Evolutionary conservation across 1,140 invertebrate genomes (phyloP).

Genomic region (Caenorhabditis brenneri): DNA sequence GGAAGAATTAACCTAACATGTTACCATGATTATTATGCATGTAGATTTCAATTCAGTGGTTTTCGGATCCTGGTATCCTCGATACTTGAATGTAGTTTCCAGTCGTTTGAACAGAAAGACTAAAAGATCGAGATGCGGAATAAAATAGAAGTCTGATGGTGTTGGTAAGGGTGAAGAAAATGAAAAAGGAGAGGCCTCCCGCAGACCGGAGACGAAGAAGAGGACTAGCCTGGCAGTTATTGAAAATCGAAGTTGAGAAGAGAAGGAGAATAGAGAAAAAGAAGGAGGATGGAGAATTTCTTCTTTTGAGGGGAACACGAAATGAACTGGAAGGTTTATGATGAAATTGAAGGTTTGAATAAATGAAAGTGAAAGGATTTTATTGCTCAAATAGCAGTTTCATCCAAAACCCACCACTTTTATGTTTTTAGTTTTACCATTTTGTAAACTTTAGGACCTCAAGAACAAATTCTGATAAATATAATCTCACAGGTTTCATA

Average conservation of each 20-base stretch:
- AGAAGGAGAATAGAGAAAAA: not conserved
- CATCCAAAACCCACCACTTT: no score
- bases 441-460: no score
- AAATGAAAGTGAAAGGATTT: not conserved
- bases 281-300: not conserved
- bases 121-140: constrained; percentile 31
- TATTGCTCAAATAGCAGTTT: no score
- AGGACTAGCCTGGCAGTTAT: constrained; percentile 27
- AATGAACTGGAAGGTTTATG: not conserved
- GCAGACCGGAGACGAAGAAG: constrained; percentile 3
- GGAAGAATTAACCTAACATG: no score
- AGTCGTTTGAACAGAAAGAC: not conserved
- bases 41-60: no score
- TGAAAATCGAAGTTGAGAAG: constrained; percentile 41
- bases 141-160: not conserved
- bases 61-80: no score
- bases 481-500: no score
- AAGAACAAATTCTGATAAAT: no score
- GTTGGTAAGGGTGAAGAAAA: not conserved
- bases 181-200: not conserved
- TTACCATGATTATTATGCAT: no score
- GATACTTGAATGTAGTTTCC: constrained; percentile 6
- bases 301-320: not conserved
- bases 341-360: not conserved
- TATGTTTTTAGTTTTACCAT: no score